A percentile compares a stretch with the other conserved stretches of the same genome.
phyloP scores from a whole-genome alignment of 2,888 invertebrate genomes.

The Maniola hyperantus region DNA sequence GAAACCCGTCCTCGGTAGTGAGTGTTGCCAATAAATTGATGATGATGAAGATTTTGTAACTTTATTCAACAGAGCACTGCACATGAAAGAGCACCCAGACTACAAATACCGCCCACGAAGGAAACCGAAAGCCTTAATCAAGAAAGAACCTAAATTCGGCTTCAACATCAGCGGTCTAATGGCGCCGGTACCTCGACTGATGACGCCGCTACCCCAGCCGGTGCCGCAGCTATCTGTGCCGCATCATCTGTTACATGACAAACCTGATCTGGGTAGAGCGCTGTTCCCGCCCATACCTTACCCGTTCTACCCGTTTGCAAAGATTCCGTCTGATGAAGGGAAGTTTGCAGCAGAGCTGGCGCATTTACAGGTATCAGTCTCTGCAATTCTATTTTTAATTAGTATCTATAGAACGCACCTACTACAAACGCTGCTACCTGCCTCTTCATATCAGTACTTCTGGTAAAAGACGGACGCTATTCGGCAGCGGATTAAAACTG shows the following conservation, averaged over 20 bases:
- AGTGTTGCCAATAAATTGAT: too few species aligned
- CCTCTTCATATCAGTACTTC: too few species aligned
- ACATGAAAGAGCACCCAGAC: slow-evolving; percentile 97
- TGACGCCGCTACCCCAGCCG: slow-evolving; percentile 70
- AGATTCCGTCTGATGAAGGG: slow-evolving; percentile 76
- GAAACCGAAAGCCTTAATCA: slow-evolving; percentile 92
- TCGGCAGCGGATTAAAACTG: too few species aligned
- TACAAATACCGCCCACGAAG: slow-evolving; percentile 95
- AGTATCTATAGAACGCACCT: too few species aligned
- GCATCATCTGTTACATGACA: slow-evolving; percentile 80
- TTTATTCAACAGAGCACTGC: slow-evolving; percentile 87
- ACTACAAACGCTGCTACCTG: too few species aligned
- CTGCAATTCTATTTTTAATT: too few species aligned
- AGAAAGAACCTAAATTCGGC: slow-evolving; percentile 89
- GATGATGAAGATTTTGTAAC: too few species aligned
- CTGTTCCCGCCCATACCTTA: slow-evolving; percentile 88
- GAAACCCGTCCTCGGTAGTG: too few species aligned
- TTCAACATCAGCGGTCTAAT: slow-evolving; percentile 86
- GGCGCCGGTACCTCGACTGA: slow-evolving; percentile 81
- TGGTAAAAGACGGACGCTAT: too few species aligned
- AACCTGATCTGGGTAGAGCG: slow-evolving; percentile 85
- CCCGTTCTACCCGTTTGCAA: slow-evolving; percentile 86
- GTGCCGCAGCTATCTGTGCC: slow-evolving; percentile 72
- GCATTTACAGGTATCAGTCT: slow-evolving; percentile 76
- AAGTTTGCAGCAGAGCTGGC: slow-evolving; percentile 87